Conservation (phyloP, 2,113 vertebrate species). For the Calonectris borealis region DNA sequence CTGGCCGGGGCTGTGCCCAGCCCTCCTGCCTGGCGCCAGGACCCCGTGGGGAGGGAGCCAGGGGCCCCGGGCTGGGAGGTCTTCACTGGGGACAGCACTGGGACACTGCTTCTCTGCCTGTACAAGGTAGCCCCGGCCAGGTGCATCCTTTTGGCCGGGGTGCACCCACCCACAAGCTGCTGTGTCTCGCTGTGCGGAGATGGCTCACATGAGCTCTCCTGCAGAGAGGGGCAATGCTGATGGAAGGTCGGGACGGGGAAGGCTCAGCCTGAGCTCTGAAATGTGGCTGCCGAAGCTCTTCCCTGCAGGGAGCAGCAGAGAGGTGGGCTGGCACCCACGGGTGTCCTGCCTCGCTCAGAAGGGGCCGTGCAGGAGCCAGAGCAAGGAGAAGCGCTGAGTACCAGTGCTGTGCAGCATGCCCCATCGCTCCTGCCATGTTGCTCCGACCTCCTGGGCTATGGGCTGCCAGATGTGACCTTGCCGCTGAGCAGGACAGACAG, state of each 20-base stretch:
- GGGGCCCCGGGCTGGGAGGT: background rate
- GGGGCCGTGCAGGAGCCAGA: background rate
- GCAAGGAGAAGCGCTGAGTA: background rate
- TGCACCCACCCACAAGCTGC: rapidly evolving
- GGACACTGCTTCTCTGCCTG: background rate
- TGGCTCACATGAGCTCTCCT: background rate
- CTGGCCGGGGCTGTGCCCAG: background rate
- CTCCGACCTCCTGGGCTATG: background rate
- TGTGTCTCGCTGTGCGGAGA: background rate
- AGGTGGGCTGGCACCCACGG: background rate
- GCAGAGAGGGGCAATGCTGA: background rate
- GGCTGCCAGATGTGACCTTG: constrained; percentile 1
- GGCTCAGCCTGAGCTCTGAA: background rate
- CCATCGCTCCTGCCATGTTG: background rate
- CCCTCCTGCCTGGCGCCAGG: background rate
- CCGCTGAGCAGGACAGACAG: background rate
- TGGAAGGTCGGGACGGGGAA: background rate
- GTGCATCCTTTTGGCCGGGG: background rate
- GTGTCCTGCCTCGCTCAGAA: background rate
- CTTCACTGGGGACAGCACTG: background rate
- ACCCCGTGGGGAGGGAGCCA: background rate
- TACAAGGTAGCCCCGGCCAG: background rate
- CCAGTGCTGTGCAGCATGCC: background rate
- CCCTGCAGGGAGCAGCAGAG: background rate
- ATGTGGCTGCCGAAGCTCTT: background rate